phyloP scores from a whole-genome alignment of 1,140 invertebrate genomes.

The Ctenoplectra terminalis region DNA sequence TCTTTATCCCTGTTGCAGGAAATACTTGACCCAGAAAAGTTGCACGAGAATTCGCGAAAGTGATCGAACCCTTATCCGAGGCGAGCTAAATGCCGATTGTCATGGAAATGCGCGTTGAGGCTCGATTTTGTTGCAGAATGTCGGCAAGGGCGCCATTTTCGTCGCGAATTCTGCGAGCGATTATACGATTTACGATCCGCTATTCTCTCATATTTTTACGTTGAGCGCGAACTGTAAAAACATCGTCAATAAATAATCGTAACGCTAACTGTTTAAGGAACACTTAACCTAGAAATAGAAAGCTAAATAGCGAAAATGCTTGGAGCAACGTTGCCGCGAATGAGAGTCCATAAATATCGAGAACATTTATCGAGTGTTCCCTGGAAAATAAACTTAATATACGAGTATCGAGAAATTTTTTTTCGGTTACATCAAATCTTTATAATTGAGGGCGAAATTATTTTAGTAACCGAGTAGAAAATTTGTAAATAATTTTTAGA shows the following conservation, averaged over 20 bases:
- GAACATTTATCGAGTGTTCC: not conserved
- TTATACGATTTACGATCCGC: not conserved
- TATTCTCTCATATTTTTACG: not conserved
- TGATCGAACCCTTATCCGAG: slow-evolving; percentile 34
- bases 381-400: not conserved
- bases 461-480: too few species aligned
- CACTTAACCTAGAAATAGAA: slow-evolving; percentile 23
- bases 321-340: not conserved
- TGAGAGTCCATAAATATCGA: not conserved
- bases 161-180: not conserved
- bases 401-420: not conserved
- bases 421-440: too few species aligned
- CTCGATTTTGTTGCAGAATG: not conserved
- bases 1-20: slow-evolving; percentile 22
- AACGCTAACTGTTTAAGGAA: slow-evolving; percentile 12
- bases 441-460: too few species aligned
- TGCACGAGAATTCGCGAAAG: slow-evolving; percentile 36
- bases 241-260: not conserved
- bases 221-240: not conserved
- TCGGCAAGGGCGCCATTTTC: not conserved
- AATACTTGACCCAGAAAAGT: slow-evolving; percentile 47
- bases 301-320: not conserved
- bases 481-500: too few species aligned
- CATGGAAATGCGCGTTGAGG: slow-evolving; percentile 7
- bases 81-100: slow-evolving; percentile 11